Percentiles rank a stretch among this genome's conserved stretches.
phyloP scores from a whole-genome alignment of 2,113 vertebrate genomes.

The Cariama cristata region DNA sequence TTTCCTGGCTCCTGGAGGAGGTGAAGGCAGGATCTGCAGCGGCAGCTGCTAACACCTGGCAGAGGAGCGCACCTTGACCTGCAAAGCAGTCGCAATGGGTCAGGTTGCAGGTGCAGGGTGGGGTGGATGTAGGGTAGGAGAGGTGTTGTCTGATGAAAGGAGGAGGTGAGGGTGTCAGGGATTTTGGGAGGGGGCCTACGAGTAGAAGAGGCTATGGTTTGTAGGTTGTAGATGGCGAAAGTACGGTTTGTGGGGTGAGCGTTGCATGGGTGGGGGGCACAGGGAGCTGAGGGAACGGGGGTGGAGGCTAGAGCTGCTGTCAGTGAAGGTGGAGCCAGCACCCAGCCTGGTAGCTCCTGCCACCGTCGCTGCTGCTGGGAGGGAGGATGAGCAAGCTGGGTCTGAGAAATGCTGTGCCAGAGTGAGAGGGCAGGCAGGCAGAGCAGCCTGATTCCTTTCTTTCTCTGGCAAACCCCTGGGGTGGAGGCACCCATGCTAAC shows the following conservation, averaged over 20 bases:
- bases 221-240: not conserved
- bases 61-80: not conserved
- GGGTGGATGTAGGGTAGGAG: not conserved
- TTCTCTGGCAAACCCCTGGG: not conserved
- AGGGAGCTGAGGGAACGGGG: not conserved
- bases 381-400: not conserved
- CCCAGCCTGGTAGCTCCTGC: not conserved
- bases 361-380: not conserved
- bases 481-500: not conserved
- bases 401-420: not conserved
- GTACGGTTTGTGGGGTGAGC: not conserved
- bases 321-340: not conserved
- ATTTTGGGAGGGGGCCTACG: not conserved
- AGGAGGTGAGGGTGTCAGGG: not conserved
- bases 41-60: not conserved
- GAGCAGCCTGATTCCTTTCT: not conserved
- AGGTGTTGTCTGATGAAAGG: not conserved
- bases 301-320: not conserved
- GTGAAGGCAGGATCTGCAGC: not conserved
- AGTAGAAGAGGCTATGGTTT: not conserved
- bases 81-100: not conserved
- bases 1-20: not conserved
- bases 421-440: not conserved
- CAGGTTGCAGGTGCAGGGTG: too few relatives aligned
- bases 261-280: not conserved